A percentile compares a stretch with the other conserved stretches of the same genome.
phyloP scores from a whole-genome alignment of 2,888 invertebrate genomes.

The Dusona sp. region DNA sequence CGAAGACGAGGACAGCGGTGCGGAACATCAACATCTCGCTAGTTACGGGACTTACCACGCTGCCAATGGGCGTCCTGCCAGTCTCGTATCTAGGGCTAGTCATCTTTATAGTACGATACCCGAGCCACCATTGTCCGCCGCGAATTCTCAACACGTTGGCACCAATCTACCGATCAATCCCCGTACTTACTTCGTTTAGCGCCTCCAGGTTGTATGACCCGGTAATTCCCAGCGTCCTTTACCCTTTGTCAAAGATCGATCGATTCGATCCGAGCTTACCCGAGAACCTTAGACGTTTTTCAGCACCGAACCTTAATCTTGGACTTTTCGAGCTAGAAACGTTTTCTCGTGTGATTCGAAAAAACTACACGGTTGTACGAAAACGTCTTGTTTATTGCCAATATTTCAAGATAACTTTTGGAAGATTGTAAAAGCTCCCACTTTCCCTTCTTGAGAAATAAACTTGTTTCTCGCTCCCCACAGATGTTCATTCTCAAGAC shows the following conservation, averaged over 20 bases:
- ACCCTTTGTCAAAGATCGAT: constrained; percentile 54
- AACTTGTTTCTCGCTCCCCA: constrained; percentile 34
- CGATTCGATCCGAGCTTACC: constrained; percentile 61
- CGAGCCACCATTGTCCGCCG: constrained; percentile 80
- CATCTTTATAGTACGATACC: constrained; percentile 84
- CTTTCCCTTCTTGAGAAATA: constrained; percentile 34
- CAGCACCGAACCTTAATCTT: constrained; percentile 22
- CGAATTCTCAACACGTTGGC: constrained; percentile 71
- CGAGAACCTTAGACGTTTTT: constrained; percentile 10
- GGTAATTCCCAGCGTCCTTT: constrained; percentile 24
- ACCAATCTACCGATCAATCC: constrained; percentile 79
- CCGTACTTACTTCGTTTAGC: constrained; percentile 83
- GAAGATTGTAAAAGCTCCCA: neutral
- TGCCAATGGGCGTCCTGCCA: constrained; percentile 78
- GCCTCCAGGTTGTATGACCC: constrained; percentile 56
- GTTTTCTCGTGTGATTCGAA: constrained; percentile 25
- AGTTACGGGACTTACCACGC: constrained; percentile 85
- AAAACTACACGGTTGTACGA: constrained; percentile 17
- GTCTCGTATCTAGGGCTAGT: constrained; percentile 82
- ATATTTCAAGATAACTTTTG: constrained; percentile 19
- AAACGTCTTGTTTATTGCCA: constrained; percentile 29
- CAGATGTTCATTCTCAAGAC: constrained; percentile 66
- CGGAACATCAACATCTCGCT: constrained; percentile 87
- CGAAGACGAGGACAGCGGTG: constrained; percentile 88
- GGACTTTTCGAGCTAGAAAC: constrained; percentile 27